Conservation (phyloP, 2,888 invertebrate species). For the Corythucha ciliata region DNA sequence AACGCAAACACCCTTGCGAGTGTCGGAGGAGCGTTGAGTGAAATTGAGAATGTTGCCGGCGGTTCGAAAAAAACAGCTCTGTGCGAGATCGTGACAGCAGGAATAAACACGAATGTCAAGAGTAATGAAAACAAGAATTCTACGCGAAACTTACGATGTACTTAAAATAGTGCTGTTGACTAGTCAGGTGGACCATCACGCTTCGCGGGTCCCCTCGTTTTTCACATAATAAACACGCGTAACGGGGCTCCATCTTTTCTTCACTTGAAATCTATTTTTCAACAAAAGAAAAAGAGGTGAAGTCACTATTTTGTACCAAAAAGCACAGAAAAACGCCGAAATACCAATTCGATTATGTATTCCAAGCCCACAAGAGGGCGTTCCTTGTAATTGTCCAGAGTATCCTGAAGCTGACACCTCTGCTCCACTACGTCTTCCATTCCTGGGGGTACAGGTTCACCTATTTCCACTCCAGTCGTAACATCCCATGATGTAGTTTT, state of each 20-base stretch:
- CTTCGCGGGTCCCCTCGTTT: conserved; percentile 71
- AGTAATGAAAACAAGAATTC: not conserved
- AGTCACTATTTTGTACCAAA: not conserved
- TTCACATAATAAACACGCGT: conserved; percentile 67
- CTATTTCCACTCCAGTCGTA: conserved; percentile 42
- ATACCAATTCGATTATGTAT: conserved; percentile 60
- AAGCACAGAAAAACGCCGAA: conserved; percentile 37
- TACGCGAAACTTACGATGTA: conserved; percentile 50
- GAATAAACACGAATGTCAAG: conserved; percentile 2
- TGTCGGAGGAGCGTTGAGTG: conserved; percentile 51
- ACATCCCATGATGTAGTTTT: no score
- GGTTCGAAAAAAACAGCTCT: conserved; percentile 47
- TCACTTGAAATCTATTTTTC: not conserved
- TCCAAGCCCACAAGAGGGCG: conserved; percentile 62
- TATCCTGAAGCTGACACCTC: conserved; percentile 45
- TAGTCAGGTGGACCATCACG: conserved; percentile 67
- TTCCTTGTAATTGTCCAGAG: conserved; percentile 48
- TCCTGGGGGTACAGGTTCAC: conserved; percentile 61
- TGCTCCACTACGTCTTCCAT: conserved; percentile 51
- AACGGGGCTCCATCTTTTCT: conserved; percentile 52
- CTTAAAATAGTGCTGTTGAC: conserved; percentile 63
- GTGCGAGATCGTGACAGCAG: conserved; percentile 5
- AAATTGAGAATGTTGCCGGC: conserved; percentile 52
- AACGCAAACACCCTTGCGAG: conserved; percentile 43
- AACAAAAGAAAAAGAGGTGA: not conserved